phyloP scores from a whole-genome alignment of 2,888 invertebrate genomes.

The Lepidocyrtinus sp. region DNA sequence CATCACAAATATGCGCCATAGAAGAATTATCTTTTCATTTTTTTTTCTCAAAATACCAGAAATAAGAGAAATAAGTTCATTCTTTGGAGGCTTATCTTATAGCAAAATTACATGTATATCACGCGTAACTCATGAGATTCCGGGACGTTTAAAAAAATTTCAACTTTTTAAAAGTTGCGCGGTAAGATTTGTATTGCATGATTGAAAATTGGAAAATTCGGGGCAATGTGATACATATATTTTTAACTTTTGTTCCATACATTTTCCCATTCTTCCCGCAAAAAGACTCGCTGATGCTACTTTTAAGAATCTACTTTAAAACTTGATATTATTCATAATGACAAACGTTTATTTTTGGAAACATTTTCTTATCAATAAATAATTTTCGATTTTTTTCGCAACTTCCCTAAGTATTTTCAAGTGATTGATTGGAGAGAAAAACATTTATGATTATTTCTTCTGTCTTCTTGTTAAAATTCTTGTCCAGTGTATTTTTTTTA shows the following conservation, averaged over 20 bases:
- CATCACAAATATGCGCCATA: not conserved
- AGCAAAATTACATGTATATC: not conserved
- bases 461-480: not conserved
- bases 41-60: not conserved
- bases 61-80: slow-evolving; percentile 1
- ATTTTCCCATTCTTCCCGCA: slow-evolving; percentile 5
- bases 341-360: not conserved
- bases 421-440: not conserved
- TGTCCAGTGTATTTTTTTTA: not conserved
- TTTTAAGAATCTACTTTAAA: no score
- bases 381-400: not conserved
- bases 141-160: not conserved
- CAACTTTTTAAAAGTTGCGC: no score
- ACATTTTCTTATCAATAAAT: slow-evolving; percentile 6
- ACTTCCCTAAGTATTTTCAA: not conserved
- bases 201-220: not conserved
- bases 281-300: no score
- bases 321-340: no score
- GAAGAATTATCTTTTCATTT: not conserved
- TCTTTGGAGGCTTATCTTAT: not conserved
- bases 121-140: not conserved
- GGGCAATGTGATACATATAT: slow-evolving; percentile 2
- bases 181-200: not conserved
- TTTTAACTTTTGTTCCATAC: not conserved
- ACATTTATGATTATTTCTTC: not conserved